Percentiles rank a stretch among this genome's conserved stretches.
Conservation (phyloP, 2,113 vertebrate species). For the Saiga tatarica region DNA sequence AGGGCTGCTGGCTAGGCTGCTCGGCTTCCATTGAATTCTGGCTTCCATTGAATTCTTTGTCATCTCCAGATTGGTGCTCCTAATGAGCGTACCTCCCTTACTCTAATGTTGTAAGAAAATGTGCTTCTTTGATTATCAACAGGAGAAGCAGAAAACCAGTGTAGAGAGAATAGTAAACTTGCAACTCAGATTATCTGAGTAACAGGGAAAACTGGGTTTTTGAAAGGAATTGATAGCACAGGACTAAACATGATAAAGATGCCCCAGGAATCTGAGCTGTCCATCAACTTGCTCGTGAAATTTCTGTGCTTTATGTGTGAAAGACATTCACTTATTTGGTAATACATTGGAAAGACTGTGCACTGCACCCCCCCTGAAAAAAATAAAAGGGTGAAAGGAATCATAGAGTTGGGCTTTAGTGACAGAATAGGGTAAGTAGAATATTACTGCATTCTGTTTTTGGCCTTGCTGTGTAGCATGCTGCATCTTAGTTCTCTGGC, state of each 20-base stretch:
- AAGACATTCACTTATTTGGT: constrained; percentile 2
- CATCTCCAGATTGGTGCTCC: not conserved
- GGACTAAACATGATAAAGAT: not conserved
- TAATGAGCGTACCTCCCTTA: not conserved
- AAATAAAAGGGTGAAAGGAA: not conserved
- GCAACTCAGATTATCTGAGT: not conserved
- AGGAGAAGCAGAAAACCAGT: not conserved
- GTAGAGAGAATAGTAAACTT: not conserved
- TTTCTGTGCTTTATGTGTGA: not conserved
- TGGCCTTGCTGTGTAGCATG: not conserved
- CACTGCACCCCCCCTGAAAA: accelerated
- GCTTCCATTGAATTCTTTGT: constrained; percentile 19
- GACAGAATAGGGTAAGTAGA: not conserved
- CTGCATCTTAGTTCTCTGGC: not conserved
- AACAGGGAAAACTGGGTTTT: constrained; percentile 26
- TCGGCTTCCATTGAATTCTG: constrained; percentile 8
- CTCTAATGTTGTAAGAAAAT: not conserved
- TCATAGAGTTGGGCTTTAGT: not conserved
- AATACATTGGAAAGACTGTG: not conserved
- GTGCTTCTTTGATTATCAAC: not conserved
- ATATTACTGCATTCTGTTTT: not conserved
- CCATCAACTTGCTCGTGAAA: not conserved
- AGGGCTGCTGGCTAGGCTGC: not conserved
- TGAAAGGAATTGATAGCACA: not conserved
- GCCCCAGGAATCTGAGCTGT: not conserved